Base-by-base conservation (phyloP, 2,797 vertebrate genomes). In the Pseudopleuronectes americanus region DNA sequence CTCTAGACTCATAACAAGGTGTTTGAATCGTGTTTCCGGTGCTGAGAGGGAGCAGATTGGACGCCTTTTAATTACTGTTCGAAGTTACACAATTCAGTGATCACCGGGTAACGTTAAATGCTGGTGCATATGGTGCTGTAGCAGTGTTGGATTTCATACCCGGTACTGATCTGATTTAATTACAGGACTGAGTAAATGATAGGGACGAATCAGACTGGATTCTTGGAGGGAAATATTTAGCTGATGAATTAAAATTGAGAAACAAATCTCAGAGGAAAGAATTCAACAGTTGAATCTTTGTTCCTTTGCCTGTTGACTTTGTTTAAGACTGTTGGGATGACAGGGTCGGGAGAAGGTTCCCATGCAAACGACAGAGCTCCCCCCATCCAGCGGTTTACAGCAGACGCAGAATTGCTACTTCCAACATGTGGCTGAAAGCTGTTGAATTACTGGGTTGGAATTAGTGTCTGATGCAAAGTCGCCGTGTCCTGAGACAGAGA, bases 11-110 rank as follows among this genome's bases (percentile, higher is more conserved):
- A 89, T 91, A 86, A 80, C 77, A 45, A 71, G 84, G 59, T 48
- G 26, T 77, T 87, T 85, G 89, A 91, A 90, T 91, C 88, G 84
- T 80, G 81, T 80, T 84, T 84, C 77, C 75, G 66, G 71, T 48
- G 79, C 64, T 70, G 85, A 90, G 79, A 57, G 53, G 68, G 71
- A 84, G 78, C 83, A 86, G 83, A 92, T 85, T 84, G 79, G 77
- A 77, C 8, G 64, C 74, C 80, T 83, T 92, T 91, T 90, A 92
- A 92, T 93, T 90, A 91, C 86, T 83, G 73, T 89, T 81, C 77
- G 74, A 84, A 75, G 83, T 87, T 82, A 66, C 80, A 83, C 85
- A 85, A 83, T 84, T 81, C 76, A 75, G 58, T 70, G 72, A 87
- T 85, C 71, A 73, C 79, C 68, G 78, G 77, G 80, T 79, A 74